These are phyloP conservation scores for Muntiacus reevesi DNA, from an alignment of 2,113 vertebrate species.

Conservation along the genomic window DNA sequence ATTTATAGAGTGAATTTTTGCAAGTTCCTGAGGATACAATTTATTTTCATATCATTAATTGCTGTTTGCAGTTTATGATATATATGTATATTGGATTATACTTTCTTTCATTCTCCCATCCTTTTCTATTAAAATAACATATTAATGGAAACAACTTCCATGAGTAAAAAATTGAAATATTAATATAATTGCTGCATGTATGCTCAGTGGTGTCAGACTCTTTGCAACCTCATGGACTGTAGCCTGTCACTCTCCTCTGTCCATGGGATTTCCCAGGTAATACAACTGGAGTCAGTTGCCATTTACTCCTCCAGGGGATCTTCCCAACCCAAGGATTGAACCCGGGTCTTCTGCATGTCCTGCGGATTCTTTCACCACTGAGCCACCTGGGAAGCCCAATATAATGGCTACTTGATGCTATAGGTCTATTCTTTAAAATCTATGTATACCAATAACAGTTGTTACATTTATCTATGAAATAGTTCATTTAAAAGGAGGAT, in stretches of 20 bases:
- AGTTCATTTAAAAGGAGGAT: conserved; percentile 27
- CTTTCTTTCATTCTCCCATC: conserved; percentile 31
- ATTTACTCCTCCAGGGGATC: background rate
- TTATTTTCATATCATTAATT: conserved; percentile 37
- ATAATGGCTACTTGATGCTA: conserved; percentile 48
- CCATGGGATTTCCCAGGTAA: background rate
- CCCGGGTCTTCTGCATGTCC: background rate
- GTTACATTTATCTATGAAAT: conserved; percentile 42
- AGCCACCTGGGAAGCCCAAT: background rate
- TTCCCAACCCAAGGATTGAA: background rate
- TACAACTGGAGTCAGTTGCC: background rate
- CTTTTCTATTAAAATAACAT: conserved; percentile 44
- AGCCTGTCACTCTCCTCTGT: background rate
- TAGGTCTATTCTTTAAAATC: conserved; percentile 42
- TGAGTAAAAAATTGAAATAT: conserved; percentile 47
- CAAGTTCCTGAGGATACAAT: background rate
- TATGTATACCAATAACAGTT: background rate
- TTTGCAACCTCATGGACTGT: background rate
- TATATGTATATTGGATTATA: conserved; percentile 53
- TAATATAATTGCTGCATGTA: background rate
- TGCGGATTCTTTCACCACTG: background rate
- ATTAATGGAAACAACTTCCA: conserved; percentile 48
- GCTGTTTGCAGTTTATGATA: conserved; percentile 11
- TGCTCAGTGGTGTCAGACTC: background rate
- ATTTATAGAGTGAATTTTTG: background rate